phyloP scores from a whole-genome alignment of 2,888 invertebrate species.

The Galerucella nymphaeae region DNA sequence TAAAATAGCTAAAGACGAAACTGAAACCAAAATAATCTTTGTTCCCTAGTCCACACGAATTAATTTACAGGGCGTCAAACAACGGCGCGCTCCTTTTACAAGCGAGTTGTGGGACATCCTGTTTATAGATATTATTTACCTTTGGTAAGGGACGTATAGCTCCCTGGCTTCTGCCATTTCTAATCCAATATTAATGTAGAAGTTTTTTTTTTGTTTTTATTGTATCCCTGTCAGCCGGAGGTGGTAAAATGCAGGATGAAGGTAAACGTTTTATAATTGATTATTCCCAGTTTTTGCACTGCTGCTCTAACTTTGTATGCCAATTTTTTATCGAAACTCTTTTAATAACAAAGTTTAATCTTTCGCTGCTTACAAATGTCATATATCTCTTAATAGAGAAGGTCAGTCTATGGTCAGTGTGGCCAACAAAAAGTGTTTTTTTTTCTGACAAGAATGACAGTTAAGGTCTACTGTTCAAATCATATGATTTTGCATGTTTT shows the following conservation, averaged over 20 bases:
- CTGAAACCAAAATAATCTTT: conserved; percentile 26
- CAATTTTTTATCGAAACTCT: background rate
- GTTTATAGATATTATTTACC: conserved; percentile 33
- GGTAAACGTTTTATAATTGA: background rate
- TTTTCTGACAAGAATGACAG: too few species aligned
- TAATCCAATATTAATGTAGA: conserved; percentile 42
- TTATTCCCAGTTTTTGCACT: background rate
- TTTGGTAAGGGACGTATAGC: conserved; percentile 25
- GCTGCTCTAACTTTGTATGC: background rate
- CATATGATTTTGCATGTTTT: too few species aligned
- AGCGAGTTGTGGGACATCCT: conserved; percentile 35
- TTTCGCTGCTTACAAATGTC: background rate
- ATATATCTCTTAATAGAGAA: too few species aligned
- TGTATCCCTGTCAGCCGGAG: conserved; percentile 18
- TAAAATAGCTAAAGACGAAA: conserved; percentile 21
- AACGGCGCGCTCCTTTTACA: conserved; percentile 34
- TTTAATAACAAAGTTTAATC: background rate
- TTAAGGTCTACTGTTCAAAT: too few species aligned
- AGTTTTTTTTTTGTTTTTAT: conserved; percentile 41
- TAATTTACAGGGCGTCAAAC: conserved; percentile 33
- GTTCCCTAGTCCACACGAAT: conserved; percentile 28
- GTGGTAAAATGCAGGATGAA: conserved; percentile 24
- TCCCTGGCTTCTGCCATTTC: conserved; percentile 41
- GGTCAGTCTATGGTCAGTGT: too few species aligned
- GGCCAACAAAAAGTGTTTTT: too few species aligned